phyloP scores from a whole-genome alignment of 2,888 invertebrate species.

The Helobdella robusta region DNA sequence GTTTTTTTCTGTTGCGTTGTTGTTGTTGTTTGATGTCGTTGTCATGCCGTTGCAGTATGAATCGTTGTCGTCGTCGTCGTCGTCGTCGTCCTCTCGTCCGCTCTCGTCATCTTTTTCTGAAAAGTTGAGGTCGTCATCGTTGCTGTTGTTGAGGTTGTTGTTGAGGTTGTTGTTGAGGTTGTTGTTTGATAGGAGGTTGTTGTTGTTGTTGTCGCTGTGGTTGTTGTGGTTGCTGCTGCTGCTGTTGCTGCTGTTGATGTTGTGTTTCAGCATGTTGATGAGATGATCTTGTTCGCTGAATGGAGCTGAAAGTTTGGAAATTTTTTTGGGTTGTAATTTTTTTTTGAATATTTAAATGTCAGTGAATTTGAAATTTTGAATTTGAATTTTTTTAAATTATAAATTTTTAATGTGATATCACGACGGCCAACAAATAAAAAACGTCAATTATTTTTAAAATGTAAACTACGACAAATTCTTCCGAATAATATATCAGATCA shows the following conservation, averaged over 20 bases:
- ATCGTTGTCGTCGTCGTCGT: conserved; percentile 33
- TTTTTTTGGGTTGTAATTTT: too few species aligned
- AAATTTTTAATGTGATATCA: too few species aligned
- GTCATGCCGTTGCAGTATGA: conserved; percentile 18
- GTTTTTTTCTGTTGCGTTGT: conserved; percentile 28
- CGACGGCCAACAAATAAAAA: too few species aligned
- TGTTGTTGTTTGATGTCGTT: conserved; percentile 29
- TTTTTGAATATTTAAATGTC: too few species aligned
- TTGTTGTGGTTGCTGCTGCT: conserved; percentile 14
- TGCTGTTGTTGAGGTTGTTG: conserved; percentile 39
- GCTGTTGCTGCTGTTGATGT: conserved; percentile 14
- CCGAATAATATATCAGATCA: too few species aligned
- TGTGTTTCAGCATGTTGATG: not conserved
- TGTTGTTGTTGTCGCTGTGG: conserved; percentile 17
- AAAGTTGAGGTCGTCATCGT: conserved; percentile 41
- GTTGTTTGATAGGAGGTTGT: not conserved
- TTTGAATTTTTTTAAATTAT: too few species aligned
- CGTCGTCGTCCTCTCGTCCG: conserved; percentile 34
- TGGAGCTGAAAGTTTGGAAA: conserved; percentile 8
- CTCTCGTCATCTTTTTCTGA: conserved; percentile 31
- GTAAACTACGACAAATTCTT: too few species aligned
- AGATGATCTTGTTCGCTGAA: conserved; percentile 9
- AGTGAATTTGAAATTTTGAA: too few species aligned
- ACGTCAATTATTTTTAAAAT: too few species aligned
- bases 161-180: conserved; percentile 33